Evolutionary conservation across 2,888 invertebrate genomes (phyloP).

Genomic region (Tachina lurida): DNA sequence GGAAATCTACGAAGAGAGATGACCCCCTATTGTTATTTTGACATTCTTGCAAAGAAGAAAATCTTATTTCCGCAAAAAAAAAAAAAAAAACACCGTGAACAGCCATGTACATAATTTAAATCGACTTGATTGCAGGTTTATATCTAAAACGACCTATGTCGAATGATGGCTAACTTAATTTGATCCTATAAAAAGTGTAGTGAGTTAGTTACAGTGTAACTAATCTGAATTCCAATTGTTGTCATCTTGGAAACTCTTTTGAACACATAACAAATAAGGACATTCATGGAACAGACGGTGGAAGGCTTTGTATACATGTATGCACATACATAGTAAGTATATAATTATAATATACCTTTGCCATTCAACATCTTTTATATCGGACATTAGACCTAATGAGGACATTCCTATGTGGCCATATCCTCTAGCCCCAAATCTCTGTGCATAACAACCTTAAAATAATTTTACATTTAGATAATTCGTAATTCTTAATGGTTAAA

Average conservation of each 20-base stretch:
- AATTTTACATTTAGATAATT: constrained; percentile 19
- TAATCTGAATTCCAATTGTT: too few relatives aligned
- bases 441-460: constrained; percentile 94
- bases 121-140: too few relatives aligned
- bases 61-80: too few relatives aligned
- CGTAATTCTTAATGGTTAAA: neutral
- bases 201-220: too few relatives aligned
- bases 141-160: too few relatives aligned
- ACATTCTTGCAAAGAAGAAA: too few relatives aligned
- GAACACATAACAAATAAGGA: neutral
- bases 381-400: constrained; percentile 92
- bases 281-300: neutral
- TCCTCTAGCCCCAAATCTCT: constrained; percentile 96
- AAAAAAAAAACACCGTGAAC: too few relatives aligned
- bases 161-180: too few relatives aligned
- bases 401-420: constrained; percentile 96
- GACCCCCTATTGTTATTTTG: too few relatives aligned
- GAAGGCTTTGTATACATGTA: neutral
- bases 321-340: neutral
- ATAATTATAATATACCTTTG: constrained; percentile 85
- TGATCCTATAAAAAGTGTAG: too few relatives aligned
- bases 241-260: neutral
- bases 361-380: constrained; percentile 90
- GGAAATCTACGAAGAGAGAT: too few relatives aligned
- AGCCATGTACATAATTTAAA: too few relatives aligned